These are phyloP conservation scores for Lamellibrachia satsuma DNA, from an alignment of 2,888 invertebrate genomes.

Conservation along the genomic window DNA sequence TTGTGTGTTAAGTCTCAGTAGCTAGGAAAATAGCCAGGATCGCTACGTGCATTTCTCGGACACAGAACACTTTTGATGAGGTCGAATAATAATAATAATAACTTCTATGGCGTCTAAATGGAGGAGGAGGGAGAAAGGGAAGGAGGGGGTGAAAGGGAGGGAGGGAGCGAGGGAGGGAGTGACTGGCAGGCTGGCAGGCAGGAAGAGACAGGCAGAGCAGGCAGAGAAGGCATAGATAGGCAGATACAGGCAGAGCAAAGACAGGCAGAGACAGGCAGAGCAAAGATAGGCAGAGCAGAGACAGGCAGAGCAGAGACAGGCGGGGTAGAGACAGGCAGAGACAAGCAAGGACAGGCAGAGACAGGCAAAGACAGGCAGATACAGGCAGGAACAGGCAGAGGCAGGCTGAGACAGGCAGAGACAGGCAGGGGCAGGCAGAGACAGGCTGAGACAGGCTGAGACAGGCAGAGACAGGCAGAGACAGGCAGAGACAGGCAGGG, in stretches of 20 bases:
- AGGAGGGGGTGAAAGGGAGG: neutral
- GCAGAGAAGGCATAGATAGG: neutral
- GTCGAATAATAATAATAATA: neutral
- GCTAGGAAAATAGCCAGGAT: neutral
- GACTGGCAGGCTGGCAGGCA: neutral
- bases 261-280: neutral
- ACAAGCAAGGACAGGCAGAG: neutral
- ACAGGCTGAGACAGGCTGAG: neutral
- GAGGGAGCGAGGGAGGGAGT: neutral
- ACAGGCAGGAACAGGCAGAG: neutral
- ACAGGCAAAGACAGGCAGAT: neutral
- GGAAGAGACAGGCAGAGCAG: neutral
- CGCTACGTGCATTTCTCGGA: neutral
- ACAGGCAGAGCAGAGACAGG: neutral
- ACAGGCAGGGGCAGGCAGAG: neutral
- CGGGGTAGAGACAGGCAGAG: neutral
- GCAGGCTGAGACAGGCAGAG: too few relatives aligned
- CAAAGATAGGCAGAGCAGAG: neutral
- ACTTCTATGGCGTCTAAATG: neutral
- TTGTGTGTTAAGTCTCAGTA: neutral
- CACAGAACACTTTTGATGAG: neutral
- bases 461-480: neutral
- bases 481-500: neutral
- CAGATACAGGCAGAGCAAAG: neutral
- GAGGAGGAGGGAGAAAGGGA: neutral